Evolutionary conservation across 2,797 vertebrate genomes (phyloP), one percentile per base, ranked within the genome.

Genomic region (Sebastes nivosus): DNA sequence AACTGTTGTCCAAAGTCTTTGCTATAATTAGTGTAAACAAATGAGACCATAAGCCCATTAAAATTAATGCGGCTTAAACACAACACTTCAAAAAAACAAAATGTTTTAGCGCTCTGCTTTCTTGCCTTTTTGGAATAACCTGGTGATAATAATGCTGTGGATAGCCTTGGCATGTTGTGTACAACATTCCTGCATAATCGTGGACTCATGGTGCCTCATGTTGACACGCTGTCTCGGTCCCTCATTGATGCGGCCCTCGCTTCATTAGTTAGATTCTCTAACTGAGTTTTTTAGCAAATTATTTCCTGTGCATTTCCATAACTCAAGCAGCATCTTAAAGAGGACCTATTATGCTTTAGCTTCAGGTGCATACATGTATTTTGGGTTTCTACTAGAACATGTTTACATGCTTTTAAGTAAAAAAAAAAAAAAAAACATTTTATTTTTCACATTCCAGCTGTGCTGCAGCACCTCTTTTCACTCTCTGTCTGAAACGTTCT

Each of bases 241-340:
- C 67, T 79, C 79, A 81, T 84, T 84, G 87, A 93, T 83, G 78
- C 75, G 20, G 58, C 42, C 76, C 65, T 29, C 69, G 87, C 90
- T 93, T 95, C 91, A 93, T 95, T 94, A 91, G 87, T 75, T 83
- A 78, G 76, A 84, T 87, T 92, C 75, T 83, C 85, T 73, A 85
- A 89, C 83, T 82, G 38, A 71, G 91, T 89, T 89, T 91, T 93
- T 92, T 83, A 89, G 86, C 84, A 91, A 86, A 64, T 27, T 7
- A 13, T 67, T 67, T 1, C 64, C 79, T 24, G 52, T 60, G 27
- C 65, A 72, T 88, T 75, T 78, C 9, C 20, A 27, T 14, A 76
- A 52, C 27, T 75, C 13, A 58, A 69, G 22, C 12, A 63, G 67
- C 58, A 71, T 27, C 46, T 50, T 50, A 50, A 50, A 50, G 46